These are phyloP conservation scores for Rallus limicola DNA, from an alignment of 2,113 vertebrate genomes.

Conservation along the genomic window DNA sequence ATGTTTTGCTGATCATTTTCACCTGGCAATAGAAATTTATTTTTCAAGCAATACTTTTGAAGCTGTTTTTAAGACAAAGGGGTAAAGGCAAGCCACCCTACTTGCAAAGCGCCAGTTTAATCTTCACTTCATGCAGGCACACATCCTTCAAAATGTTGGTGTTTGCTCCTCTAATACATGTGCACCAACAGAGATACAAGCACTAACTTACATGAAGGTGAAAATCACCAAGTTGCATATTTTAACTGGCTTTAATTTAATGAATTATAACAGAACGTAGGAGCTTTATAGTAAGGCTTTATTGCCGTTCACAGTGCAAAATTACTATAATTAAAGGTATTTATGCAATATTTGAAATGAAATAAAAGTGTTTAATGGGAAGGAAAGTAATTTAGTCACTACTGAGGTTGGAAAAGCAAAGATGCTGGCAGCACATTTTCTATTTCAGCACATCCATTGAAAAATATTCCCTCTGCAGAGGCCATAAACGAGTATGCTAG, in stretches of 20 bases:
- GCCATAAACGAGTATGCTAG: neutral
- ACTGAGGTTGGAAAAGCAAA: conserved; percentile 8
- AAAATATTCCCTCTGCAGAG: conserved; percentile 20
- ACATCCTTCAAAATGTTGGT: neutral
- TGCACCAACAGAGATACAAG: neutral
- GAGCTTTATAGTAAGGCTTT: conserved; percentile 19
- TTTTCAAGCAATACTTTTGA: conserved; percentile 53
- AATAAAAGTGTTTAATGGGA: conserved; percentile 3
- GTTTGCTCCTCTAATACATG: neutral
- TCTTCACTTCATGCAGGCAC: neutral
- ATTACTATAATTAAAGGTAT: conserved; percentile 46
- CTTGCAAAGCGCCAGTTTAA: neutral
- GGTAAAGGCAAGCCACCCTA: neutral
- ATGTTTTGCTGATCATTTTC: conserved; percentile 7
- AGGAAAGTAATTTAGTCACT: conserved; percentile 31
- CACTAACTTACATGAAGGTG: neutral
- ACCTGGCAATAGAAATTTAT: conserved; percentile 47
- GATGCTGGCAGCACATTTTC: neutral
- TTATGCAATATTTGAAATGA: conserved; percentile 35
- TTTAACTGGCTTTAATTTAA: conserved; percentile 39
- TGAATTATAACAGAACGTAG: conserved; percentile 30
- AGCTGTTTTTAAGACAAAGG: neutral
- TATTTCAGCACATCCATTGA: neutral
- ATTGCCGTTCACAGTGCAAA: neutral
- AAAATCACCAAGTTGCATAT: neutral